phyloP scores from a whole-genome alignment of 2,113 vertebrate species.

The Myocastor coypus region DNA sequence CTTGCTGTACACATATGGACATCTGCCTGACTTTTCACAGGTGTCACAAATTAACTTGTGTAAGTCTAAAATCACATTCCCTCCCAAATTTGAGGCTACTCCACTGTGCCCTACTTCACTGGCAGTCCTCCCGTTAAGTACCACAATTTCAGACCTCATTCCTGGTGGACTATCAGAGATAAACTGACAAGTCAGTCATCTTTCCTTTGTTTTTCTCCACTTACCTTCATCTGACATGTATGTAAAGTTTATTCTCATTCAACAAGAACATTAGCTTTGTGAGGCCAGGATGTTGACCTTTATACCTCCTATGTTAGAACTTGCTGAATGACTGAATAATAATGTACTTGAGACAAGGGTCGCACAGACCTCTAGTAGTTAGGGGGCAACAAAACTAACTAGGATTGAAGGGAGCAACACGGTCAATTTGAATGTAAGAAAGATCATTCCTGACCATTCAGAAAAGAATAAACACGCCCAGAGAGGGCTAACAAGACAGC shows the following conservation, averaged over 20 bases:
- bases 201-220: slow-evolving; percentile 1
- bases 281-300: neutral
- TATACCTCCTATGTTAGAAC: neutral
- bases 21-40: neutral
- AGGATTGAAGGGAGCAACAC: slow-evolving; percentile 11
- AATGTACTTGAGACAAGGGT: neutral
- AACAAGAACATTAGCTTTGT: slow-evolving; percentile 34
- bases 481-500: neutral
- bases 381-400: slow-evolving; percentile 12
- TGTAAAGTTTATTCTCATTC: neutral
- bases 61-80: slow-evolving; percentile 14
- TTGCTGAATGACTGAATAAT: slow-evolving; percentile 9
- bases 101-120: neutral
- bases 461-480: neutral
- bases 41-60: neutral
- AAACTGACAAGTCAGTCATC: neutral
- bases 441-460: slow-evolving; percentile 24
- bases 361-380: slow-evolving; percentile 38
- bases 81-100: neutral
- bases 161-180: neutral
- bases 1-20: neutral
- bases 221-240: neutral
- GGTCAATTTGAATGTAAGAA: slow-evolving; percentile 23
- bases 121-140: neutral
- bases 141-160: neutral